phyloP scores from a whole-genome alignment of 2,797 vertebrate species.

The Allobates femoralis region DNA sequence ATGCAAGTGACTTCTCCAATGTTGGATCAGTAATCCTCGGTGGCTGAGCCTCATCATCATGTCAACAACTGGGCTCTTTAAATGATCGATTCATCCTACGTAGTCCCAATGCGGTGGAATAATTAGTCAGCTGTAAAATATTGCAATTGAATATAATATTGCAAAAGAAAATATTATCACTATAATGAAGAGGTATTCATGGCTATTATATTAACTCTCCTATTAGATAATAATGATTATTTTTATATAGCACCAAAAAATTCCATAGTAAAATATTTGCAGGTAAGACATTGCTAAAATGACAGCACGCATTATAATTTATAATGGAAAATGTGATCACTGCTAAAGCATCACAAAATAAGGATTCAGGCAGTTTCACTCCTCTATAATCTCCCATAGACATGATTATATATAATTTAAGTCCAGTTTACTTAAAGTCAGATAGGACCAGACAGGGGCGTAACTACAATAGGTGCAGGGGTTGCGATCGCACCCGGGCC shows the following conservation, averaged over 20 bases:
- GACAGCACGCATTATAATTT: background rate
- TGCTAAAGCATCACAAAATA: background rate
- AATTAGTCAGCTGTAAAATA: too few species aligned
- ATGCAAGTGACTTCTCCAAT: too few species aligned
- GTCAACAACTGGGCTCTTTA: too few species aligned
- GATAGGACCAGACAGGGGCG: too few species aligned
- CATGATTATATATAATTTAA: background rate
- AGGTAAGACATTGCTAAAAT: background rate
- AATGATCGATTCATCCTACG: too few species aligned
- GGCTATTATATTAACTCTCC: background rate
- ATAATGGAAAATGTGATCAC: background rate
- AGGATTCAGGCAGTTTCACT: background rate
- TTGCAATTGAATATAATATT: background rate
- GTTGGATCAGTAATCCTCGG: too few species aligned
- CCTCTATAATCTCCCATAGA: background rate
- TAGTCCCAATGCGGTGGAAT: too few species aligned
- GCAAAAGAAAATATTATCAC: background rate
- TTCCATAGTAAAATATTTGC: background rate
- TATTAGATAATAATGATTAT: background rate
- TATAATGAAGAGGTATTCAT: background rate
- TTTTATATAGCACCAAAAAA: background rate
- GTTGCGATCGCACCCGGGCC: too few species aligned
- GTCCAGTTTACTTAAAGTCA: background rate
- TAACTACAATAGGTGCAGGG: too few species aligned
- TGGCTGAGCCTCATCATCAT: too few species aligned